Conservation (phyloP, 2,888 invertebrate genomes). For the Scaeva pyrastri region DNA sequence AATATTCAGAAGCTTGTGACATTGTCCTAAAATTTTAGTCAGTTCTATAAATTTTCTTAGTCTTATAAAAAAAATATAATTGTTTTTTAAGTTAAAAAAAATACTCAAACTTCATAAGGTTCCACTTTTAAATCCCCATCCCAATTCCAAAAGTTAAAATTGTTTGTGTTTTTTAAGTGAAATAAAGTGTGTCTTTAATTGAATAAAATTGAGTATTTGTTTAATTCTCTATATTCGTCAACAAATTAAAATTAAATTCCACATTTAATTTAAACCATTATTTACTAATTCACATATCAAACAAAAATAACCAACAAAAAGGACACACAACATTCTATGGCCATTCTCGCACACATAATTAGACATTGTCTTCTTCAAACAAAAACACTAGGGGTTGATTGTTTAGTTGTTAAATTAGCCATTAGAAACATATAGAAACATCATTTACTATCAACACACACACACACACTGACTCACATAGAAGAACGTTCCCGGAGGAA, state of each 20-base stretch:
- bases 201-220: not conserved
- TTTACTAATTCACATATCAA: conserved; percentile 9
- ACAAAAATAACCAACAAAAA: no score
- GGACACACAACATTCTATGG: not conserved
- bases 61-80: no score
- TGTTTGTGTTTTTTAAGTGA: not conserved
- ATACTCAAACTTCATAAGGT: no score
- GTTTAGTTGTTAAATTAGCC: conserved; percentile 28
- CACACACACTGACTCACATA: not conserved
- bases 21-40: no score
- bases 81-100: no score
- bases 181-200: not conserved
- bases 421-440: not conserved
- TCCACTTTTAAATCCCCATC: no score
- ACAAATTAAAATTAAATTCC: conserved; percentile 4
- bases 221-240: not conserved
- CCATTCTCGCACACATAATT: not conserved
- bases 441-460: conserved; percentile 2
- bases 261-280: conserved; percentile 27
- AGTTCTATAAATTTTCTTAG: no score
- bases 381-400: conserved; percentile 20
- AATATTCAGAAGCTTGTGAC: no score
- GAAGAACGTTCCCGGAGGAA: not conserved
- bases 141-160: no score
- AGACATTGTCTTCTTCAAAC: not conserved